Base-by-base conservation (phyloP, 1,140 invertebrate species). In the Mactra quadrangularis region DNA sequence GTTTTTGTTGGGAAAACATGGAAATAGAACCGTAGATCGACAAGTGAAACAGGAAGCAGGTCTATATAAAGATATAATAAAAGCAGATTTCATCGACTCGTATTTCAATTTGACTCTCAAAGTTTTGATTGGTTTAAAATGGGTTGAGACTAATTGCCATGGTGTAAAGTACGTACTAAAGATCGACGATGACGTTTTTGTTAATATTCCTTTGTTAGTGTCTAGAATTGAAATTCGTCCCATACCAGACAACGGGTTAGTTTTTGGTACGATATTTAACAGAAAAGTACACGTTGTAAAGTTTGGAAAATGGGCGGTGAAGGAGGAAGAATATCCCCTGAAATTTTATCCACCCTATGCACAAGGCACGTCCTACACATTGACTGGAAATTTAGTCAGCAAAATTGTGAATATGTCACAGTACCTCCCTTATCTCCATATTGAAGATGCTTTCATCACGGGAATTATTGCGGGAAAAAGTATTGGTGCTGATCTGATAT, bases 161-260 rank as follows among this genome's bases (percentile, higher is more conserved):
- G 6, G 19, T 13, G 60, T 70, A 7, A 72, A 68, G 52, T 85
- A 62, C 41, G 27, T 81, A 0, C 0, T 81, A 1, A 78, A 78
- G 19, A 45, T 47, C 13, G 75, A 78, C 27, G 75, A 78, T 17
- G 75, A 78, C 47, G 75, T 78, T n/a, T 78, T 78, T 78, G 59
- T 78, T 13, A 60, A 78, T 68, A 45, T 68, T 29, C 19, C n/a
- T 4, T 29, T 33, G 6, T 25, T 68, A 4, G 2, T 68, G 3
- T 3, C 27, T 25, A 15, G 47, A 25, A 11, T 68, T 11, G 17
- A 22, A 27, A 19, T 1, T 31, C 22, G n/a, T 93, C 94, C 76
- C 29, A 53, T n/a, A 17, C 81, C 17, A 9, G 6, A 35, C 19
- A 62, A 45, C 19, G 72, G 72, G 19, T 3, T 38, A 19, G 41